A percentile compares a stretch with the other conserved stretches of the same genome.
These are phyloP conservation scores for Acomys russatus DNA, from an alignment of 2,797 vertebrate species.

Conservation along the genomic window DNA sequence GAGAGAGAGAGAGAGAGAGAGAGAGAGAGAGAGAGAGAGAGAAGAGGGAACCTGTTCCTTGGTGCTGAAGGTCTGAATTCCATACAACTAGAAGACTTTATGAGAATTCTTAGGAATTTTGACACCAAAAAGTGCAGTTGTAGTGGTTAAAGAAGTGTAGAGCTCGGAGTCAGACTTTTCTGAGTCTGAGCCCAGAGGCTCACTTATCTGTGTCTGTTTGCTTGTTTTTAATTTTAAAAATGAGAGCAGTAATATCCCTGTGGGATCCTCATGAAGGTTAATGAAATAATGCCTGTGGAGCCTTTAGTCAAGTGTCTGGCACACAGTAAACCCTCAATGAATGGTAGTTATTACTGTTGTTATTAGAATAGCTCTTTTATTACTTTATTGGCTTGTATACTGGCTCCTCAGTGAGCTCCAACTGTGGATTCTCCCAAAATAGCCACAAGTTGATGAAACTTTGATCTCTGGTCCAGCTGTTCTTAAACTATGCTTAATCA, in stretches of 20 bases:
- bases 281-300: slow-evolving; percentile 40
- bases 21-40: background rate
- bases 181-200: background rate
- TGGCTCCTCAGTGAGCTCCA: background rate
- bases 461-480: slow-evolving; percentile 22
- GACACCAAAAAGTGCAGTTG: background rate
- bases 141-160: background rate
- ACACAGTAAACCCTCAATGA: background rate
- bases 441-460: background rate
- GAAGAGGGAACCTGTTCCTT: background rate
- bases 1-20: no score
- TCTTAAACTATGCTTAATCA: slow-evolving; percentile 33
- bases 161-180: background rate
- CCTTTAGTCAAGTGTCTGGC: slow-evolving; percentile 31
- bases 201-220: slow-evolving; percentile 36
- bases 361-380: slow-evolving; percentile 33
- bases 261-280: slow-evolving; percentile 25
- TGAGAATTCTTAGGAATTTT: background rate
- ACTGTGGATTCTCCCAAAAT: background rate
- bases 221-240: slow-evolving; percentile 48
- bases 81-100: background rate
- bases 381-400: slow-evolving; percentile 44
- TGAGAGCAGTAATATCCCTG: background rate
- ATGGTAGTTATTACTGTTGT: slow-evolving; percentile 53
- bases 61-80: slow-evolving; percentile 2